Conservation (phyloP, 1,140 invertebrate species). For the Galendromus occidentalis region DNA sequence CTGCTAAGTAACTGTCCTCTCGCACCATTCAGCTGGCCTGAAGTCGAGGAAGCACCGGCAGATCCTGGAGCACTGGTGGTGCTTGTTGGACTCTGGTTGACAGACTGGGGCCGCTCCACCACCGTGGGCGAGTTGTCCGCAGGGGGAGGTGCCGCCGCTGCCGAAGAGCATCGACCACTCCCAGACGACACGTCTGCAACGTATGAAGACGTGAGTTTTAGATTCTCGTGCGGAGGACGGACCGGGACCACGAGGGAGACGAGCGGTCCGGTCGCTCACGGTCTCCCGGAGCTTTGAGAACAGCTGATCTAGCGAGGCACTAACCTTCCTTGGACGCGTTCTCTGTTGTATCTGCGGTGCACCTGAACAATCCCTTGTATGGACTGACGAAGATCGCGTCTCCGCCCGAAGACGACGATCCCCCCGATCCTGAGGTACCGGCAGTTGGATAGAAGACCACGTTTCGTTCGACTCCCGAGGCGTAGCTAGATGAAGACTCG, state of each 20-base stretch:
- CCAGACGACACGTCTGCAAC: slow-evolving; percentile 1
- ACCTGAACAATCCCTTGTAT: slow-evolving; percentile 8
- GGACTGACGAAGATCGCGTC: slow-evolving; percentile 8
- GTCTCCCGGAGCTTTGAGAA: too few relatives aligned
- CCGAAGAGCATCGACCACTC: slow-evolving; percentile 8
- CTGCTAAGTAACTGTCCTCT: too few relatives aligned
- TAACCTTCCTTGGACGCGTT: slow-evolving; percentile 6
- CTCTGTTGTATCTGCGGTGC: slow-evolving; percentile 8
- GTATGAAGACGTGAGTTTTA: background rate
- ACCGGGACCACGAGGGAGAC: background rate
- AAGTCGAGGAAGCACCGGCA: background rate
- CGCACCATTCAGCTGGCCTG: background rate
- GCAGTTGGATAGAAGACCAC: background rate
- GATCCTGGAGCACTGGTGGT: background rate
- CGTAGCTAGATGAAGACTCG: background rate
- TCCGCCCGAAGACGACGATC: background rate
- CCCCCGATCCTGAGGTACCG: background rate
- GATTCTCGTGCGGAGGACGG: background rate
- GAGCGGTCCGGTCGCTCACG: background rate
- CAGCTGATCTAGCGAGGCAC: too few relatives aligned
- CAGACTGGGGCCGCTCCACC: slow-evolving; percentile 2
- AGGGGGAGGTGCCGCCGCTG: slow-evolving; percentile 7
- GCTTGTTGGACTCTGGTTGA: background rate
- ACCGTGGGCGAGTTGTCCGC: slow-evolving; percentile 11
- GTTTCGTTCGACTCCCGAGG: slow-evolving; percentile 1